Base-by-base conservation (phyloP, 2,797 vertebrate genomes). In the Lates japonicus region DNA sequence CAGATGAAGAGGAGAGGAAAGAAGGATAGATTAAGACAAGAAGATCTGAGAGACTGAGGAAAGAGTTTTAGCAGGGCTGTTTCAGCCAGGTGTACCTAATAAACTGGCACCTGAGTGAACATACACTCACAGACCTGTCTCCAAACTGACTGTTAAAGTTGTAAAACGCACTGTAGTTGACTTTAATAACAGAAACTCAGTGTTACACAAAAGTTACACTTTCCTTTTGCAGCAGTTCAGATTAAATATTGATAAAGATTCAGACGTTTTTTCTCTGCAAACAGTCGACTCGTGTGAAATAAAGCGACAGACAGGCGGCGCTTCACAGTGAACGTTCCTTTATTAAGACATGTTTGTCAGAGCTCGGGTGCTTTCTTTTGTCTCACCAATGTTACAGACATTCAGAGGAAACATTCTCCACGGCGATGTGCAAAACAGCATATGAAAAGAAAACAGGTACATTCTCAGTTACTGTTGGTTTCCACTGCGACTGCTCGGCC, bases 401-500 rank as follows among this genome's bases (percentile, higher is more conserved):
- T 90, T 92, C 89, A 92, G 78, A 91, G 80, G 79, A 87, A 88
- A 92, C 91, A 88, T 90, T 91, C 89, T 92, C 84, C 80, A 86
- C 10, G 76, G 86, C 60, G 49, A 90, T 92, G 92, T 93, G 88
- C 91, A 93, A 93, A 89, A 81, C 80, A 78, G 78, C 68, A 1
- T 80, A 33, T 76, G 82, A 86, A 74, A 68, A 60, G 39, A 81
- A 85, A 87, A 87, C 62, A 14, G 68, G 48, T 84, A 90, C 88
- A 89, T 89, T 90, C 87, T 86, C 61, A 44, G 62, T 71, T 58
- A 75, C 75, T 68, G 81, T 59, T 75, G 74, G 68, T 73, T 61
- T 70, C 74, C 64, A 22, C 14, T 39, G 71, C 9, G 4, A 52
- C 68, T 4, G 31, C n/a, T 66, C n/a, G 78, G n/a, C 65, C 29